Conservation (phyloP, 2,113 vertebrate species). For the Penelope pileata region DNA sequence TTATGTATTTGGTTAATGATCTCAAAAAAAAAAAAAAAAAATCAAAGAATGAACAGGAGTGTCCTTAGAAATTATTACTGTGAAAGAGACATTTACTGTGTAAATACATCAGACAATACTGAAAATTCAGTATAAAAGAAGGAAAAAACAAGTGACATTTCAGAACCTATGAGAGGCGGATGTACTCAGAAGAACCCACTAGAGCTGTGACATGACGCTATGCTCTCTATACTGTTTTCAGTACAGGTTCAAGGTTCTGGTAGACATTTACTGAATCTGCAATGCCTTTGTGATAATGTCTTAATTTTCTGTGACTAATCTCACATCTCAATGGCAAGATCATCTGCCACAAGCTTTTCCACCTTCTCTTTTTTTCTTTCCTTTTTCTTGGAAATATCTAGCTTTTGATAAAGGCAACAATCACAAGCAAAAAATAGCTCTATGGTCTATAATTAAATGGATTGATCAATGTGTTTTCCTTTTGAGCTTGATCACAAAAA, state of each 20-base stretch:
- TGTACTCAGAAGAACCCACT: neutral
- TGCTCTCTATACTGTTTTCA: neutral
- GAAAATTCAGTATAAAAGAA: neutral
- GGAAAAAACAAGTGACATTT: neutral
- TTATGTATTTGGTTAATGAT: neutral
- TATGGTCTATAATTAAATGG: neutral
- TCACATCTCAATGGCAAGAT: neutral
- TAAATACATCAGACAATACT: too few species aligned
- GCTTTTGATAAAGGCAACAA: neutral
- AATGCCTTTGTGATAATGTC: neutral
- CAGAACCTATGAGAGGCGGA: neutral
- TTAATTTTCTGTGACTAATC: neutral
- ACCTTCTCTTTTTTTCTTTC: neutral
- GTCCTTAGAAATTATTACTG: neutral
- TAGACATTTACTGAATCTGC: neutral
- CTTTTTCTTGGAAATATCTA: neutral
- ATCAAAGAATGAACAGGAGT: neutral
- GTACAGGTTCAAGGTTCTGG: accelerated
- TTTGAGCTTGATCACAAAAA: neutral
- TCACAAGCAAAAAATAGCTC: neutral
- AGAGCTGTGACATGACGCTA: neutral
- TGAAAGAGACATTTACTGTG: neutral
- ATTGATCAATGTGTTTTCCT: neutral
- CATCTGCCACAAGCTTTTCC: accelerated
- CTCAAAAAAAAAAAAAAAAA: neutral